Conservation (phyloP, 2,888 invertebrate genomes). For the Adineta ricciae region DNA sequence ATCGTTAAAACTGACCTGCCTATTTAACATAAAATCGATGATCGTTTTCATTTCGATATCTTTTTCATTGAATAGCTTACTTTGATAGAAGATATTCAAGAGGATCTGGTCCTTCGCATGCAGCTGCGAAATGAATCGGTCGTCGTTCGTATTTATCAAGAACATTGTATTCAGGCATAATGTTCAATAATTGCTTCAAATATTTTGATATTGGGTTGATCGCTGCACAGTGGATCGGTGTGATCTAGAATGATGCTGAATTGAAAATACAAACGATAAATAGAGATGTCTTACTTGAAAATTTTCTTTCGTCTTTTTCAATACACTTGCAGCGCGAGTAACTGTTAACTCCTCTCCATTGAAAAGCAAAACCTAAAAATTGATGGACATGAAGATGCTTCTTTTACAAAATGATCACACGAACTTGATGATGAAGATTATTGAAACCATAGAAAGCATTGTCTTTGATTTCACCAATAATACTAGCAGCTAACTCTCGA, state of each 20-base stretch:
- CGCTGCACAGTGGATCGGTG: constrained; percentile 54
- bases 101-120: constrained; percentile 51
- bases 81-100: constrained; percentile 47
- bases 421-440: constrained; percentile 47
- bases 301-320: background rate
- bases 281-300: background rate
- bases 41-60: background rate
- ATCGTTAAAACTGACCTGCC: constrained; percentile 45
- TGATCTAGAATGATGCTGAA: constrained; percentile 40
- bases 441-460: constrained; percentile 47
- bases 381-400: background rate
- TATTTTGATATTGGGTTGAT: constrained; percentile 54
- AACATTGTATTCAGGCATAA: constrained; percentile 51
- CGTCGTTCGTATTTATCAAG: constrained; percentile 50
- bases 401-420: background rate
- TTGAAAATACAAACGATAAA: background rate
- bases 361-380: background rate
- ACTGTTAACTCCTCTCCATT: background rate
- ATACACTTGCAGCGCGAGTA: background rate
- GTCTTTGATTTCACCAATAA: constrained; percentile 42
- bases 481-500: constrained; percentile 47
- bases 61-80: background rate
- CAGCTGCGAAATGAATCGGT: constrained; percentile 55
- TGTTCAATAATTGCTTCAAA: constrained; percentile 47
- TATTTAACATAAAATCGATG: constrained; percentile 35